phyloP scores from a whole-genome alignment of 2,797 vertebrate species.

The Eidolon dupreanum region DNA sequence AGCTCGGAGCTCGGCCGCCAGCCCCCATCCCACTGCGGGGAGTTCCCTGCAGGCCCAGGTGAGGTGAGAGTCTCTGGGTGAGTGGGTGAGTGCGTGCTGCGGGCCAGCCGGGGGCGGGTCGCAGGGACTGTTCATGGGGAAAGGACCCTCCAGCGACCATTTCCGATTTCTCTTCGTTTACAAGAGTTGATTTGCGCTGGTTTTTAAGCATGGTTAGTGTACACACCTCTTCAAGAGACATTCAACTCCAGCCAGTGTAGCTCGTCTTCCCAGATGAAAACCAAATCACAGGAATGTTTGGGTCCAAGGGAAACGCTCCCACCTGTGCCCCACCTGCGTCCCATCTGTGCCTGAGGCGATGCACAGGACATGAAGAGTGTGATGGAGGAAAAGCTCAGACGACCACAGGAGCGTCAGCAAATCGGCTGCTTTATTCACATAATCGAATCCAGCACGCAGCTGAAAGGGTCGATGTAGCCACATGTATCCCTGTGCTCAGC shows the following conservation, averaged over 20 bases:
- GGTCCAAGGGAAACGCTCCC: not conserved
- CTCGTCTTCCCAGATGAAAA: not conserved
- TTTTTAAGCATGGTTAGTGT: not conserved
- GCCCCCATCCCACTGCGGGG: rapidly evolving
- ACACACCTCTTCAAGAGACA: not conserved
- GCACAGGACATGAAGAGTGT: too few species aligned
- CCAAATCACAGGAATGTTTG: not conserved
- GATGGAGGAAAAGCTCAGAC: not conserved
- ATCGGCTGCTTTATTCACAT: rapidly evolving
- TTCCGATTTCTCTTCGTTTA: not conserved
- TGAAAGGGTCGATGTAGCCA: rapidly evolving
- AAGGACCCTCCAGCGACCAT: not conserved
- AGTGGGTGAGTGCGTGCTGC: not conserved
- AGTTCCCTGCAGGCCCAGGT: rapidly evolving
- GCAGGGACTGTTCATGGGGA: not conserved
- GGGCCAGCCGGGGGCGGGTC: rapidly evolving
- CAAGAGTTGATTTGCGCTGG: not conserved
- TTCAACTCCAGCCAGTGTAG: not conserved
- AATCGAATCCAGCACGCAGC: rapidly evolving
- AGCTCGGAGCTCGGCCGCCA: not conserved
- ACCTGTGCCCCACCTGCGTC: not conserved
- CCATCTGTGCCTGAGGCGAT: not conserved
- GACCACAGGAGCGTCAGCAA: rapidly evolving
- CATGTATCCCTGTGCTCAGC: rapidly evolving
- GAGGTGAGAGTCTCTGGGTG: not conserved